These are phyloP conservation scores for Steatornis caripensis DNA, from an alignment of 2,113 vertebrate genomes.

Conservation along the genomic window DNA sequence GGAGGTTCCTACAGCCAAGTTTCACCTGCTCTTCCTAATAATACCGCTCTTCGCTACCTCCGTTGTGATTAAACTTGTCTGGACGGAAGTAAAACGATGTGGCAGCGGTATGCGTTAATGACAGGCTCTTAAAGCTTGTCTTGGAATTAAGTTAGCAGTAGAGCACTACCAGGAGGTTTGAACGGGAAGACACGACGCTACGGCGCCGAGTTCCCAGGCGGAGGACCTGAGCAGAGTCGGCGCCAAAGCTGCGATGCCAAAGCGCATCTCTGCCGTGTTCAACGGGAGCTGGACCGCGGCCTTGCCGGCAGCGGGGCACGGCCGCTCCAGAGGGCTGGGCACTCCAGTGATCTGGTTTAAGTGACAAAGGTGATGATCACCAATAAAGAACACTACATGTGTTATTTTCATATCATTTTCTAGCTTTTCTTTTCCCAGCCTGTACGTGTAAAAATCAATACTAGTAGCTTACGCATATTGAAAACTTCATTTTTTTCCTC, in stretches of 20 bases:
- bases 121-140: not conserved
- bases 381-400: not conserved
- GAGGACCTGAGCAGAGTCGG: rapidly evolving
- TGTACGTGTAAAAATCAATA: not conserved
- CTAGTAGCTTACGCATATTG: not conserved
- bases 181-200: rapidly evolving
- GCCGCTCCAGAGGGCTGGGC: not conserved
- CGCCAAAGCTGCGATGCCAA: rapidly evolving
- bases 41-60: not conserved
- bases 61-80: not conserved
- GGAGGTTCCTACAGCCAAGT: not conserved
- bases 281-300: not conserved
- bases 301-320: rapidly evolving
- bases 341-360: not conserved
- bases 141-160: not conserved
- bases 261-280: not conserved
- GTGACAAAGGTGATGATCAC: too few species aligned
- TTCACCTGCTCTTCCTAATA: not conserved
- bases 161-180: not conserved
- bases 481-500: not conserved
- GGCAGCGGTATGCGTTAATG: not conserved
- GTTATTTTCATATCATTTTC: not conserved
- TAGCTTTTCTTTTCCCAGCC: not conserved
- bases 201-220: not conserved
- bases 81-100: not conserved